Conservation (phyloP, 2,113 vertebrate species). For the Sphyrna mokarran region DNA sequence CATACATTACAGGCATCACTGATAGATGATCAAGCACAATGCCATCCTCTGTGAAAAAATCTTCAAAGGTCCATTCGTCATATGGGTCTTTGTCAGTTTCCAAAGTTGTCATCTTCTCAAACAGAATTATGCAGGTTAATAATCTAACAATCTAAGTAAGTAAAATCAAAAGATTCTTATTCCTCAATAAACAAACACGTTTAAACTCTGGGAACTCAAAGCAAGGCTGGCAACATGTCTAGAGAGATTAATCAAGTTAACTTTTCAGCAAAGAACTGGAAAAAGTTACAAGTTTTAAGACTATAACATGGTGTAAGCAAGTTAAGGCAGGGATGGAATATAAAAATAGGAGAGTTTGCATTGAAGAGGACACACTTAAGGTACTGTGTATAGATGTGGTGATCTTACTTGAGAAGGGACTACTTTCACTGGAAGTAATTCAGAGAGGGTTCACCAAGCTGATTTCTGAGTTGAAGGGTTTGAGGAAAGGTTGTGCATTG, state of each 20-base stretch:
- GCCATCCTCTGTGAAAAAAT: constrained; percentile 85
- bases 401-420: not conserved
- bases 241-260: not conserved
- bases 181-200: not conserved
- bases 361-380: not conserved
- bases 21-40: constrained; percentile 78
- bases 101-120: constrained; percentile 42
- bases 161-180: not conserved
- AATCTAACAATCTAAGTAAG: not conserved
- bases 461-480: not conserved
- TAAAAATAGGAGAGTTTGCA: not conserved
- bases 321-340: not conserved
- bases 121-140: not conserved
- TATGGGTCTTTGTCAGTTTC: constrained; percentile 70
- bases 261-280: not conserved
- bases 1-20: constrained; percentile 79
- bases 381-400: not conserved
- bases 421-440: not conserved
- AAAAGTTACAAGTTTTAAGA: not conserved
- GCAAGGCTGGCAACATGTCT: not conserved
- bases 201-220: not conserved
- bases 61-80: constrained; percentile 72
- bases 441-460: not conserved
- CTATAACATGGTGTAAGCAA: not conserved
- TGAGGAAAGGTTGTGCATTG: not conserved